Base-by-base conservation (phyloP, 2,888 invertebrate genomes). In the Drosophila mulleri region DNA sequence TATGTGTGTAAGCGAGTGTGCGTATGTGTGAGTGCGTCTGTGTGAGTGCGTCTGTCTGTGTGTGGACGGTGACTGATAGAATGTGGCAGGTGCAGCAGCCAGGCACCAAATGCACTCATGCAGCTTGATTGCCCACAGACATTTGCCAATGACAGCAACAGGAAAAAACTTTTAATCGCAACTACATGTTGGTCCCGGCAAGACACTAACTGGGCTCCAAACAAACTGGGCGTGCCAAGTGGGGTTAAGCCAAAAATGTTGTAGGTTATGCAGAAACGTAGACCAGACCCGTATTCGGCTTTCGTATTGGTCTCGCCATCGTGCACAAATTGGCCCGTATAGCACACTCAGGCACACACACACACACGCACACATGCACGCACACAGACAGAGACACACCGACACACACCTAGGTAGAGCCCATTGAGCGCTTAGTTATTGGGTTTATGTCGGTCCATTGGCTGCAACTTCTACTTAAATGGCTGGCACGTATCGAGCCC, bases 91-190 rank as follows among this genome's bases (percentile, higher is more conserved):
- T 62, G 78, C 53, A 65, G 64, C 70, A 85, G 66, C 70, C 70
- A 83, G 70, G 71, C 68, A 73, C 42, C 66, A 65, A 67, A 83
- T 67, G 89, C 89, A 89, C 80, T 89, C 88, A 85, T 85, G 85
- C 85, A 89, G 86, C 83, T 88, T 88, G 86, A 89, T 86, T 89
- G 85, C 75, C 85, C 88, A 77, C 80, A 79, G 80, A 78, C 74
- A 81, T 68, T 73, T 75, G 64, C 71, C 79, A 82, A 82, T 82
- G 84, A 72, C 84, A 72, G 60, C 66, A 70, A 42, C 64, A 79
- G 67, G 39, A 63, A 61, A 77, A 78, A 82, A 78, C 71, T 79
- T 80, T 75, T 75, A 79, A 75, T 82, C 79, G 78, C 23, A 65
- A 54, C 78, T 78, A 65, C 78, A 68, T 67, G 74, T 64, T 68